Evolutionary conservation across 2,797 vertebrate genomes (phyloP), one percentile per base, ranked within the genome.

Genomic region (Podarcis lilfordi): DNA sequence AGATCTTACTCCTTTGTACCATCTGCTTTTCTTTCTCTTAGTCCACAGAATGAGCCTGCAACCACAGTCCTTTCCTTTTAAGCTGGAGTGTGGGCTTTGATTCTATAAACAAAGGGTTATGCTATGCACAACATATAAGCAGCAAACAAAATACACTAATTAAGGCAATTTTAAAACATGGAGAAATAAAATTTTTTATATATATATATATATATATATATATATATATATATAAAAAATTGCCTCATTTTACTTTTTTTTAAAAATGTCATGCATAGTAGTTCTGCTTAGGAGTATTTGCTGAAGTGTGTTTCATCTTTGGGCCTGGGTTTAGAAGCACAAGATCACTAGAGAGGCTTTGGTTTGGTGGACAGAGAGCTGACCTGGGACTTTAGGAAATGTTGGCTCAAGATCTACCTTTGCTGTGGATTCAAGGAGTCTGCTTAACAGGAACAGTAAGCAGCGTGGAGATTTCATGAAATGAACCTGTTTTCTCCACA

Each of bases 21-120:
- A 79, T 81, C 40, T 89, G 29, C 87, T 93, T 82, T 76, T 86
- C 72, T 74, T 88, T 90, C 71, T 92, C 61, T 21, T 23, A 89
- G 23, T 92, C 71, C 27, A 59, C 0, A 91, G 81, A 90, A 86
- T 15, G 50, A 88, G 32, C 4, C 82, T 91, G 15, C 21, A 89
- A 77, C 5, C 64, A 25, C 0, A 1, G 59, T 84, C 43, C 23
- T 81, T 37, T 45, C 71, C 92, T 68, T 89, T 88, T 71, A 82
- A 5, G 72, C 88, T 92, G 91, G 25, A 89, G 21, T 45, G 0
- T 29, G 2, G 77, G 37, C 84, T 91, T 68, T 89, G 76, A 89
- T 89, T 87, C 43, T n/a, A 80, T 2, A 87, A 35, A 59, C 90
- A 86, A 85, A 90, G 86, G 27, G 2, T 77, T 90, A 76, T 64